These are phyloP conservation scores for Ips typographus DNA, from an alignment of 1,140 invertebrate species.

Conservation along the genomic window DNA sequence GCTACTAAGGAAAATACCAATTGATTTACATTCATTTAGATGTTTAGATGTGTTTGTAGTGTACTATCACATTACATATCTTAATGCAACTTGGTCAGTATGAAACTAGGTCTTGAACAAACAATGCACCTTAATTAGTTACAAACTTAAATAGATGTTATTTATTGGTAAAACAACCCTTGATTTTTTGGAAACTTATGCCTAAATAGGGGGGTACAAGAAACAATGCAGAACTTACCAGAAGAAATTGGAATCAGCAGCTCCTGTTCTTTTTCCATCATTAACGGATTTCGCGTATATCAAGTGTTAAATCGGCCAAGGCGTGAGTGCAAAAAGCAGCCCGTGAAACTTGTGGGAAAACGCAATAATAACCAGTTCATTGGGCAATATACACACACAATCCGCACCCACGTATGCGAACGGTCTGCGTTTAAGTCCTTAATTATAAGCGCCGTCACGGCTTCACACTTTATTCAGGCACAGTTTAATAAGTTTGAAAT, in stretches of 20 bases:
- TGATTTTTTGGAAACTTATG: not conserved
- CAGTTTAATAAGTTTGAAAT: no score
- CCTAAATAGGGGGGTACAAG: not conserved
- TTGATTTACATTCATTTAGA: no score
- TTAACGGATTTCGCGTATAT: not conserved
- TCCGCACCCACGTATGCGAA: not conserved
- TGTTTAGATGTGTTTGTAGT: no score
- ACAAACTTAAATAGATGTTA: not conserved
- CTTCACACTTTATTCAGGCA: no score
- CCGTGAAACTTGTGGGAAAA: conserved; percentile 11
- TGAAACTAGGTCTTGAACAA: not conserved
- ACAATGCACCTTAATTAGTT: not conserved
- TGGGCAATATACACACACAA: conserved; percentile 10
- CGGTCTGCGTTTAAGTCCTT: no score
- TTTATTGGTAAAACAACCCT: not conserved
- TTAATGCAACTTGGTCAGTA: not conserved
- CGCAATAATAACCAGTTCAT: conserved; percentile 4
- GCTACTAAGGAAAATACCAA: no score
- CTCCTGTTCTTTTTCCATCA: conserved; percentile 43
- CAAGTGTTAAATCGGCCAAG: not conserved
- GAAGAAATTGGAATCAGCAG: conserved; percentile 43
- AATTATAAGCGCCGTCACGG: no score
- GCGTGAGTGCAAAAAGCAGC: not conserved
- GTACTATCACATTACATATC: no score
- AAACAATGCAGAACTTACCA: conserved; percentile 17